Evolutionary conservation across 2,797 vertebrate species (phyloP), one percentile per base, ranked within the genome.

Genomic region (Rhyacichthys aspro): DNA sequence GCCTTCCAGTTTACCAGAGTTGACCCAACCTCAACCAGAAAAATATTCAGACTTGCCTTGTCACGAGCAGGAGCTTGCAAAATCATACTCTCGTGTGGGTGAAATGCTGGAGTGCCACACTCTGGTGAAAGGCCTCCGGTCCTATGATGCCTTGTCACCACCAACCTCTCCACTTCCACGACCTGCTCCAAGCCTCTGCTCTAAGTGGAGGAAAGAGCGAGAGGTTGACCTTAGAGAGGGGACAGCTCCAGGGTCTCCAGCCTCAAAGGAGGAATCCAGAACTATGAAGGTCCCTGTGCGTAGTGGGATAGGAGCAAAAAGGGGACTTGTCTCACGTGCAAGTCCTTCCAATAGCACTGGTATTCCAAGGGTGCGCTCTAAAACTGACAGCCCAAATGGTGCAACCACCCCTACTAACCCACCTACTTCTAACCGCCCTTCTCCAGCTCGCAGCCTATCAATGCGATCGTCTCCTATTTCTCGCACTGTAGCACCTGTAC

Each of bases 161-260:
- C 70, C 86, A 2, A 55, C 85, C 18, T 84, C 87, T 5, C 88
- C 89, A 5, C 75, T 87, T 44, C 87, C 87, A 9, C 84, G 89
- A 55, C 86, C 90, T 0, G 17, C 84, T 0, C 86, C 88, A 0
- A 93, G 84, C 74, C 93, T 89, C 38, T 95, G 94, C 72, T 93
- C 93, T 52, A 95, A 95, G 72, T 95, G 94, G 94, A 92, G 86
- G 67, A 93, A 92, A 76, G 93, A 93, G 74, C 85, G 87, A 38
- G 89, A 90, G 52, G 84, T 72, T 3, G 89, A 88, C 63, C 56
- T 70, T 19, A 52, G 45, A 48, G 86, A 85, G 5, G 71, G 81
- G 43, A 48, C 67, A 3, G 57, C 66, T n/a, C 28, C 72, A 1
- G 69, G 43, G 43, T 77, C 84, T 42, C 56, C 55, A 0, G 39